These are phyloP conservation scores for Erpobdella octoculata DNA, from an alignment of 2,888 invertebrate genomes.

Conservation along the genomic window DNA sequence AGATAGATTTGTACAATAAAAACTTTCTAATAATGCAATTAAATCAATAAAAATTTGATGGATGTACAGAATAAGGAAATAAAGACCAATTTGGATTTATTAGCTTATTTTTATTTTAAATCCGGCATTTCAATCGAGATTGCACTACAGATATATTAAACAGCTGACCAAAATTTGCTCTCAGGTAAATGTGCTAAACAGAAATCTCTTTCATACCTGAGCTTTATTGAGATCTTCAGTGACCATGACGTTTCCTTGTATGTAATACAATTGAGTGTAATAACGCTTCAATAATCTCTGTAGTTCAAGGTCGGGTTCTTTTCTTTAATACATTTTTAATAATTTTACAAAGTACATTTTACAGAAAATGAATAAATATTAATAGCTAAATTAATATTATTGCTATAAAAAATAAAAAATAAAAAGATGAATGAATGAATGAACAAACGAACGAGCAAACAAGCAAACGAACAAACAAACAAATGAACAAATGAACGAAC, in stretches of 20 bases:
- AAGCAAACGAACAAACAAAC: neutral
- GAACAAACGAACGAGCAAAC: neutral
- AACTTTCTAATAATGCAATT: neutral
- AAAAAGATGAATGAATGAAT: neutral
- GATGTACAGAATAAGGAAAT: too few relatives aligned
- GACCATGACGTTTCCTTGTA: conserved; percentile 99
- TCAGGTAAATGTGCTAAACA: too few relatives aligned
- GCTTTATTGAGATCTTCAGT: conserved; percentile 97
- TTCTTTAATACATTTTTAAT: conserved; percentile 5
- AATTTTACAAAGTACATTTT: neutral
- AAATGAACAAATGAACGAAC: neutral
- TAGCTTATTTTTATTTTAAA: too few relatives aligned
- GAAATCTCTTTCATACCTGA: too few relatives aligned
- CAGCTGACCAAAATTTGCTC: too few relatives aligned
- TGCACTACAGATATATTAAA: too few relatives aligned
- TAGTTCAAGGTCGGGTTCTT: conserved; percentile 96
- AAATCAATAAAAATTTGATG: too few relatives aligned
- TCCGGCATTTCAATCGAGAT: too few relatives aligned
- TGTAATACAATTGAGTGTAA: conserved; percentile 94
- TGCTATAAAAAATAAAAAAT: neutral
- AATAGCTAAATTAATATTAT: neutral
- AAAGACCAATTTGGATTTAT: too few relatives aligned
- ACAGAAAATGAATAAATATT: neutral
- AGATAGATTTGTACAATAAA: too few relatives aligned
- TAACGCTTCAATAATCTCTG: conserved; percentile 99